These are phyloP conservation scores for Nomia melanderi DNA, from an alignment of 1,140 invertebrate species.

Conservation along the genomic window DNA sequence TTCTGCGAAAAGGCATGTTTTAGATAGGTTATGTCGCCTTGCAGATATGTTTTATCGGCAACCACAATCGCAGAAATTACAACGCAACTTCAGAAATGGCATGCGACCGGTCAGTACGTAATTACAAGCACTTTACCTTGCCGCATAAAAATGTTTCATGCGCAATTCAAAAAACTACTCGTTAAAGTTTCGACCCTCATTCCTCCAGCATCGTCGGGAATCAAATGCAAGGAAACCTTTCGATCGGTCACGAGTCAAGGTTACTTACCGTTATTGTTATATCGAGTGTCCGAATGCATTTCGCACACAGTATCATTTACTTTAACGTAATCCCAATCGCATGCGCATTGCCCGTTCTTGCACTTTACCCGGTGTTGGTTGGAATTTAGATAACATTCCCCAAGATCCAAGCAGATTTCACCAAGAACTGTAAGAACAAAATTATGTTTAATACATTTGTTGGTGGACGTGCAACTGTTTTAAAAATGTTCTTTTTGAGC, in stretches of 20 bases:
- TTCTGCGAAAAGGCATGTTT: not conserved
- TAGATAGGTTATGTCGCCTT: conserved; percentile 11
- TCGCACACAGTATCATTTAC: conserved; percentile 35
- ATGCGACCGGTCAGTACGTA: conserved; percentile 42
- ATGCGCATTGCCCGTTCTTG: conserved; percentile 58
- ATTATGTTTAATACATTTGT: not conserved
- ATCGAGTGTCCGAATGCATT: not conserved
- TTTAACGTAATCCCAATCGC: conserved; percentile 45
- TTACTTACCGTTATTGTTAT: conserved; percentile 25
- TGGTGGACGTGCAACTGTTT: not conserved
- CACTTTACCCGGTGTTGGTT: conserved; percentile 40
- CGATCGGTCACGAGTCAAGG: conserved; percentile 38
- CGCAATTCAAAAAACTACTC: conserved; percentile 14
- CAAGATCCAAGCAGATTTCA: conserved; percentile 42
- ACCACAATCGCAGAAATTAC: conserved; percentile 44
- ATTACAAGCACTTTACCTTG: conserved; percentile 48
- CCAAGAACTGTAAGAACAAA: conserved; percentile 50
- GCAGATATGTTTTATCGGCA: conserved; percentile 30
- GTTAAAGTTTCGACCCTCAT: conserved; percentile 9
- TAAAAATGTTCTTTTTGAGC: no score
- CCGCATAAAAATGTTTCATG: conserved; percentile 39
- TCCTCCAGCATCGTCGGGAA: not conserved
- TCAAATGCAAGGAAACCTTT: conserved; percentile 26
- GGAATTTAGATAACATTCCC: conserved; percentile 59
- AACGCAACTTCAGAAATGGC: conserved; percentile 21